These are phyloP conservation scores for Hoplias malabaricus DNA, from an alignment of 2,113 vertebrate genomes.

Conservation along the genomic window DNA sequence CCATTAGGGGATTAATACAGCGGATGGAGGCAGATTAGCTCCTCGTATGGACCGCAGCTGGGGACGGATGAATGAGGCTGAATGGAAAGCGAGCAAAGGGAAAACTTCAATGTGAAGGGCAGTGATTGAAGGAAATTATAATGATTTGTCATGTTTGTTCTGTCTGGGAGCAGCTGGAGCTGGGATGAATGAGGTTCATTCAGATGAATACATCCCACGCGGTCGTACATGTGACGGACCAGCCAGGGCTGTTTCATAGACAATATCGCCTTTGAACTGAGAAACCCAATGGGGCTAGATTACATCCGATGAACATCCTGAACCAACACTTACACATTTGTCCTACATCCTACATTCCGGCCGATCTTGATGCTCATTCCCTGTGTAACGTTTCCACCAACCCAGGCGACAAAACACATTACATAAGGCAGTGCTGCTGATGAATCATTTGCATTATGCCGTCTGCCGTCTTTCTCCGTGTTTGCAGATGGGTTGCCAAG, in stretches of 20 bases:
- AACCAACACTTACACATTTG: not conserved
- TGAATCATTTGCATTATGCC: not conserved
- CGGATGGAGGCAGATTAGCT: not conserved
- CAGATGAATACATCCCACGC: not conserved
- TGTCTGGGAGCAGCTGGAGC: slow-evolving; percentile 7
- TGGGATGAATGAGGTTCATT: slow-evolving; percentile 2
- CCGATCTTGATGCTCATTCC: not conserved
- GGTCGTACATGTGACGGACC: slow-evolving; percentile 9
- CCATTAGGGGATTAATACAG: slow-evolving; percentile 14
- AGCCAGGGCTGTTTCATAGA: not conserved
- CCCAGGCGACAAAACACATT: not conserved
- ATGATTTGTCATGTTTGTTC: slow-evolving; percentile 24
- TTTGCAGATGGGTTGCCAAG: slow-evolving; percentile 8
- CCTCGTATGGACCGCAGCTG: not conserved
- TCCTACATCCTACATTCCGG: not conserved
- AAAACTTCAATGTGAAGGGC: slow-evolving; percentile 13
- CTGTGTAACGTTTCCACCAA: not conserved
- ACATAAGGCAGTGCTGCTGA: not conserved
- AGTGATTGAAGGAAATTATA: slow-evolving; percentile 20
- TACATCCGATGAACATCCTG: not conserved
- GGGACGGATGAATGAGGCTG: not conserved
- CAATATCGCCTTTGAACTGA: not conserved
- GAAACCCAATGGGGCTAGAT: not conserved
- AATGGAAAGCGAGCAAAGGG: not conserved
- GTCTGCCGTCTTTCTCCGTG: not conserved